Base-by-base conservation (phyloP, 2,888 invertebrate genomes). In the Drosophila paucipuncta region DNA sequence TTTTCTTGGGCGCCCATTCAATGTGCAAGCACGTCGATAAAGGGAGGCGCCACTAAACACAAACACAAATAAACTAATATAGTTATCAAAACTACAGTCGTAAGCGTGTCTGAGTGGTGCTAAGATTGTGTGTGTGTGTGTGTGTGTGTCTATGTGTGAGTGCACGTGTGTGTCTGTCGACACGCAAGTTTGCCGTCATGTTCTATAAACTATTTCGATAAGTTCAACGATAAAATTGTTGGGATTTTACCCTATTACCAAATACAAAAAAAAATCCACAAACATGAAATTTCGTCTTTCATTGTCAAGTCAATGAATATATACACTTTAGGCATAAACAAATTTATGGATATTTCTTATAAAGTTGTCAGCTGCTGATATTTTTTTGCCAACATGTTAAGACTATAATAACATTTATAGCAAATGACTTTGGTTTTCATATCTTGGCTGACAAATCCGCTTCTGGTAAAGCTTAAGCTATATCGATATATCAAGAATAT, bases 151-250 rank as follows among this genome's bases (percentile, higher is more conserved):
- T 25, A 22, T 43, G 13, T 25, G 53, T 71, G 37, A 28, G 54
- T 55, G 39, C 49, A 43, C 37, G 33, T 74, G 53, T 68, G 31
- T 54, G 61, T 49, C 22, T 68, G 74, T 73, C 73, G 68, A 71
- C 88, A 88, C 85, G 85, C 88, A 85, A 85, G 85, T 85, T 88
- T 70, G 73, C 62, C 82, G 62, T 74, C 79, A 76, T 80, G 84
- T 81, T 84, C 83, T 73, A 66, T 73, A 70, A 87, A 82, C 89
- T 89, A 85, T 85, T 85, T 80, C 85, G 80, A 89, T 87, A 87
- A 87, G 80, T 89, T 87, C 68, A 87, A 83, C 80, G 89, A 89
- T 85, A 80, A 85, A 89, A 80, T 76, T 78, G 78, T 78, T 63
- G 22, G 71, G 68, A 87, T 73, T 86, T 72, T 58, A 62, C 61